Conservation (phyloP, 2,797 vertebrate species). For the Eremophila alpestris region DNA sequence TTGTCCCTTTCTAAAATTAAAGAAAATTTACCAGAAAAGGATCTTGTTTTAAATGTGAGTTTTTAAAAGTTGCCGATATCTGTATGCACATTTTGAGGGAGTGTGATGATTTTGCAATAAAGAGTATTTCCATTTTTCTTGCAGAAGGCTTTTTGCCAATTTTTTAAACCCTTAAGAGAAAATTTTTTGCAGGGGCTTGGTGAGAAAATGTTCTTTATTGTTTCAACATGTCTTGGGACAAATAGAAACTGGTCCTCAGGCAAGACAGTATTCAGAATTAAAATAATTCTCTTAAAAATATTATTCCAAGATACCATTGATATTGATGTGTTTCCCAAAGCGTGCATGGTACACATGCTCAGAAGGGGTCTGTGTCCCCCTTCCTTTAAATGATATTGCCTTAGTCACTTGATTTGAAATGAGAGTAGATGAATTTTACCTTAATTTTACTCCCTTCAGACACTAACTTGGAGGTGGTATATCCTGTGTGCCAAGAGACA, state of each 20-base stretch:
- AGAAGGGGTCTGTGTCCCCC: not conserved
- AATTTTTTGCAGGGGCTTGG: conserved; percentile 54
- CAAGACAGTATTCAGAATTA: conserved; percentile 49
- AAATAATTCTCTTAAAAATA: conserved; percentile 55
- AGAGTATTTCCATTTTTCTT: conserved; percentile 30
- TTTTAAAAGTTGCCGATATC: not conserved
- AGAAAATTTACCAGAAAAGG: not conserved
- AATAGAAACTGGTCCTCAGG: conserved; percentile 58
- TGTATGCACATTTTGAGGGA: not conserved
- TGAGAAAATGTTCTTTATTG: conserved; percentile 64
- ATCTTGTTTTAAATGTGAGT: not conserved
- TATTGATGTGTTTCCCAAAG: conserved; percentile 9
- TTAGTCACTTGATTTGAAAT: not conserved
- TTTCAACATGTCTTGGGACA: conserved; percentile 66
- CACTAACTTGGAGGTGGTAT: not conserved
- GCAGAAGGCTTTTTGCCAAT: conserved; percentile 65
- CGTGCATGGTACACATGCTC: not conserved
- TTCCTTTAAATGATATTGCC: not conserved
- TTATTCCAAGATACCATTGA: conserved; percentile 27
- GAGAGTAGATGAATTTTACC: not conserved
- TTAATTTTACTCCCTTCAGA: not conserved
- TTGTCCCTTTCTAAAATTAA: not conserved
- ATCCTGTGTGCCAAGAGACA: not conserved
- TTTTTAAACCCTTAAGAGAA: conserved; percentile 56
- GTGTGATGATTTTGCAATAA: conserved; percentile 1